Evolutionary conservation across 2,797 vertebrate species (phyloP).

Genomic region (Triplophysa yarkandensis): DNA sequence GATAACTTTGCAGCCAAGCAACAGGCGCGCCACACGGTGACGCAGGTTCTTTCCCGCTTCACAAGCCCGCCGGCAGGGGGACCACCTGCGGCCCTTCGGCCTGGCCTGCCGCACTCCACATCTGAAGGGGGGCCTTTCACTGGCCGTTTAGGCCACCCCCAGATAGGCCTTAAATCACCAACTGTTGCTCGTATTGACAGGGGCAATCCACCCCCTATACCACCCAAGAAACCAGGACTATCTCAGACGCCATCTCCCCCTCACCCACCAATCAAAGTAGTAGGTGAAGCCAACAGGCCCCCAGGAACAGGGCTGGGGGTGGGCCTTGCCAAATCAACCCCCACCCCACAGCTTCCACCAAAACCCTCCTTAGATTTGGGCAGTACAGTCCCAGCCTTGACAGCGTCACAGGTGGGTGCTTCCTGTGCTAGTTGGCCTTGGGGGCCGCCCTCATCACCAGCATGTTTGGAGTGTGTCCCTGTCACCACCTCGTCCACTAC

Average conservation of each 20-base stretch:
- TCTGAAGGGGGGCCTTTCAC: slow-evolving; percentile 84
- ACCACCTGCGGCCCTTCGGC: slow-evolving; percentile 65
- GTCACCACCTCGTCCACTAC: slow-evolving; percentile 78
- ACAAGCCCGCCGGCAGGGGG: slow-evolving; percentile 84
- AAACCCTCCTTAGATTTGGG: slow-evolving; percentile 97
- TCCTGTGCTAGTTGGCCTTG: slow-evolving; percentile 69
- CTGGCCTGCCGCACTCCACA: slow-evolving; percentile 78
- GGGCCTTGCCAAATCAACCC: slow-evolving; percentile 75
- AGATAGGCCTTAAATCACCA: slow-evolving; percentile 86
- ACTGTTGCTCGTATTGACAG: slow-evolving; percentile 89
- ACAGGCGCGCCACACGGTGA: slow-evolving; percentile 95
- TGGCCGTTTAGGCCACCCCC: slow-evolving; percentile 77
- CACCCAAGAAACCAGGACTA: slow-evolving; percentile 98
- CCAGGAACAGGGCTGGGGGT: slow-evolving; percentile 81
- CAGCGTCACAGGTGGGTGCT: slow-evolving; percentile 99
- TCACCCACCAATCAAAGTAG: slow-evolving; percentile 90
- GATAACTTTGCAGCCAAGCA: slow-evolving; percentile 94
- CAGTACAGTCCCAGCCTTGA: slow-evolving; percentile 91
- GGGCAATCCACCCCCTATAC: slow-evolving; percentile 97
- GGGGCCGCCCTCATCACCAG: slow-evolving; percentile 85
- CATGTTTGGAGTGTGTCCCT: slow-evolving; percentile 93
- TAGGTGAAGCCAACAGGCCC: slow-evolving; percentile 85
- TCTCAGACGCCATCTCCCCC: slow-evolving; percentile 94
- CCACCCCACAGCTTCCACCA: slow-evolving; percentile 96
- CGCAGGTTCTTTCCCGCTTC: slow-evolving; percentile 94